Conservation (phyloP, 1,140 invertebrate species). For the Drosophila sturtevanti region DNA sequence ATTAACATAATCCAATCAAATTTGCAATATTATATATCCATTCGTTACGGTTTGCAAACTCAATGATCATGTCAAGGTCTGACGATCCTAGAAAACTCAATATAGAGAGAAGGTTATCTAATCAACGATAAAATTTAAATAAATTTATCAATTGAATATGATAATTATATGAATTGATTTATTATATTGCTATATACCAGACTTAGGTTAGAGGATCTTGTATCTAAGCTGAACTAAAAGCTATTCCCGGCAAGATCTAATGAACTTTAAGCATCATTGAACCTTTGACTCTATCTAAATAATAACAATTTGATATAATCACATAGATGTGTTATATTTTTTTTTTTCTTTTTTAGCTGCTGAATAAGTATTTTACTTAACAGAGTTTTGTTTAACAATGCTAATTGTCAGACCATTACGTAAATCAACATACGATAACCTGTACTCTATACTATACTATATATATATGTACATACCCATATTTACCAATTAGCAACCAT, state of each 20-base stretch:
- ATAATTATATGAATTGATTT: not conserved
- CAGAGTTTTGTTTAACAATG: not conserved
- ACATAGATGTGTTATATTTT: no score
- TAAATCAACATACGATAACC: not conserved
- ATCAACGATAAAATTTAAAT: not conserved
- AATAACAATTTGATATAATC: no score
- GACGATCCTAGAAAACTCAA: not conserved
- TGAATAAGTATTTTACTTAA: no score
- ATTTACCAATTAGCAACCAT: conserved; percentile 25
- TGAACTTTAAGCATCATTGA: not conserved
- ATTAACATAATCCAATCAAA: not conserved
- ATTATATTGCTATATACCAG: no score
- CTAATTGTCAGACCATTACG: not conserved
- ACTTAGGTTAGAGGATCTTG: no score
- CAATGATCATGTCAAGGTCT: not conserved
- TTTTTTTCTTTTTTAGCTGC: no score
- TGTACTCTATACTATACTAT: conserved; percentile 14
- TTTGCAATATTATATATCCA: not conserved
- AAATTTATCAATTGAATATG: not conserved
- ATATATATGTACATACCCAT: conserved; percentile 16
- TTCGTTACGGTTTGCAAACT: not conserved
- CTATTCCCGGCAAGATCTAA: no score
- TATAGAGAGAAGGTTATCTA: not conserved
- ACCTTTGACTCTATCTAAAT: not conserved
- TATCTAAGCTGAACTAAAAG: no score